phyloP scores from a whole-genome alignment of 2,113 vertebrate species.

The Xiphophorus couchianus region DNA sequence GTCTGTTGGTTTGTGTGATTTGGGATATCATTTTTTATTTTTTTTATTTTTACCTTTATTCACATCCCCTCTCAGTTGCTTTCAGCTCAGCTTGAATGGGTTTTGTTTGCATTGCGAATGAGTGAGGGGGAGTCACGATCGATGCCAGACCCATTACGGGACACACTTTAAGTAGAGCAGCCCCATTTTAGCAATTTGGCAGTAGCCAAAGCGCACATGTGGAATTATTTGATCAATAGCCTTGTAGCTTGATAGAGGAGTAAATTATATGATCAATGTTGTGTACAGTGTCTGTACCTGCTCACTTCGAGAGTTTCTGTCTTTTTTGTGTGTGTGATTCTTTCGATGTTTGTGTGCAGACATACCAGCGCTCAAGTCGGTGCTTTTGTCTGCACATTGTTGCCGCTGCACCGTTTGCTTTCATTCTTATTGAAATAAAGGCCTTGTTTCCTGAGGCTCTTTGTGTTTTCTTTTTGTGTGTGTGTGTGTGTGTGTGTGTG shows the following conservation, averaged over 20 bases:
- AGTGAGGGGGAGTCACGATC: slow-evolving; percentile 68
- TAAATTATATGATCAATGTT: slow-evolving; percentile 86
- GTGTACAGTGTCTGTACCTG: slow-evolving; percentile 53
- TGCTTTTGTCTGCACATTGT: slow-evolving; percentile 51
- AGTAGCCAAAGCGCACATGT: slow-evolving; percentile 71
- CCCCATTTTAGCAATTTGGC: slow-evolving; percentile 81
- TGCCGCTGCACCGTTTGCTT: slow-evolving; percentile 31
- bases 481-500: background rate
- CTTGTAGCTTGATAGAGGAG: slow-evolving; percentile 80
- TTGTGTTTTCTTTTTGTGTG: slow-evolving; percentile 32
- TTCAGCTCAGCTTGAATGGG: slow-evolving; percentile 60
- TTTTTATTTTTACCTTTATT: slow-evolving; percentile 22
- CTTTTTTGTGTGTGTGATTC: slow-evolving; percentile 26
- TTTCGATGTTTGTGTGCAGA: slow-evolving; percentile 31
- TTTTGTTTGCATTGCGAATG: slow-evolving; percentile 78
- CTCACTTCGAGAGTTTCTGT: slow-evolving; percentile 46
- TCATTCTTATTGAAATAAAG: slow-evolving; percentile 44
- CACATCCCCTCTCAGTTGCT: slow-evolving; percentile 21
- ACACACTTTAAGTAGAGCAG: slow-evolving; percentile 76
- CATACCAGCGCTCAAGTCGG: slow-evolving; percentile 35
- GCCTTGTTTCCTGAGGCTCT: slow-evolving; percentile 48
- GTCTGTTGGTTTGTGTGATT: background rate
- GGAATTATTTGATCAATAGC: slow-evolving; percentile 85
- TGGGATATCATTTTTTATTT: slow-evolving; percentile 2
- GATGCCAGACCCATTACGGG: slow-evolving; percentile 79